Base-by-base conservation (phyloP, 2,113 vertebrate genomes). In the Eulemur rufifrons region DNA sequence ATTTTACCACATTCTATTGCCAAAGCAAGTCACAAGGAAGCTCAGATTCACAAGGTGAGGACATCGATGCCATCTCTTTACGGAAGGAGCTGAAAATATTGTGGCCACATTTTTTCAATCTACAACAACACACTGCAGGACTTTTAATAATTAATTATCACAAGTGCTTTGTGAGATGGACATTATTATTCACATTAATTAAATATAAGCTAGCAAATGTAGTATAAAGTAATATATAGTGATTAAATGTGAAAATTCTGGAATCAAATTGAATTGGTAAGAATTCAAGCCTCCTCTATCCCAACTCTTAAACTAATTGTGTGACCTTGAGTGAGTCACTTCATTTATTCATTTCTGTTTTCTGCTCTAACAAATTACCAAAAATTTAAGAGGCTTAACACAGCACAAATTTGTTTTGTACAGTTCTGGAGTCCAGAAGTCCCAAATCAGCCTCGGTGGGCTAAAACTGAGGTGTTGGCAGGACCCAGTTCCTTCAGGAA, bases 81-180 rank as follows among this genome's bases (percentile, higher is more conserved):
- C 3, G 12, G 14, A 32, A 15, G 2, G 5, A 42, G 4, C 6
- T n/a, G 17, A 39, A 47, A 42, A 63, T 5, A 27, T 3, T 6
- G 2, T 27, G 50, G 21, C 45, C 18, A 27, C 4, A 0, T n/a
- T 12, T 63, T 39, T 56, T 71, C 4, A 34, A 7, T 23, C n/a
- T 42, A 4, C 7, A 9, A 1, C 39, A 47, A 27, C 13, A 15
- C 4, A 4, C 39, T 80, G n/a, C 63, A 84, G 50, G 45, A 64
- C 21, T 47, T 81, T 20, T 20, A 64, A 50, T 52, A 39, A 81
- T 81, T 47, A 17, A 7, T 64, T 4, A 21, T 29, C 9, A 37
- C 21, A 88, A 50, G 9, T 34, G 39, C 23, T 63, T 47, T 34
- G 29, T 29, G 66, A 89, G 54, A 39, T n/a, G n/a, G 45, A 32